Evolutionary conservation across 2,113 vertebrate genomes (phyloP).

Genomic region (Apaloderma vittatum): DNA sequence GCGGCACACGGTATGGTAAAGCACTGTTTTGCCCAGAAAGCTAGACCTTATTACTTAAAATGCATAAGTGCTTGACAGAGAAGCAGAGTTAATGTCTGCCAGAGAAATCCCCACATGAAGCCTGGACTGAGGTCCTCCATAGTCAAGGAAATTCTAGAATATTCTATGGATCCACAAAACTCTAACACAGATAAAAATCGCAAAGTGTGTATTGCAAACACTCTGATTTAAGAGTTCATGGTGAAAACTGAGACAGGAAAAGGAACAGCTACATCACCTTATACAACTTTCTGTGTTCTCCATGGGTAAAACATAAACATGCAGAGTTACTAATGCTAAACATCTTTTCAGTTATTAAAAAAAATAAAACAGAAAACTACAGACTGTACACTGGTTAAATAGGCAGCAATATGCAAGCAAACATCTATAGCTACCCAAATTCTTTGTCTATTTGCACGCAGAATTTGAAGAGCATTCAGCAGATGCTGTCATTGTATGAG

Average conservation of each 20-base stretch:
- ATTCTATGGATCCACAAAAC: not conserved
- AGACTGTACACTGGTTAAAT: not conserved
- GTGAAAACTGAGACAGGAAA: not conserved
- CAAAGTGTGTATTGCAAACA: not conserved
- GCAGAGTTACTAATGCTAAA: not conserved
- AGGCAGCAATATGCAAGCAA: not conserved
- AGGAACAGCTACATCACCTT: not conserved
- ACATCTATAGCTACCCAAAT: not conserved
- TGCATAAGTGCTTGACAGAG: not conserved
- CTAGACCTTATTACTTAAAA: not conserved
- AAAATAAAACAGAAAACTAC: not conserved
- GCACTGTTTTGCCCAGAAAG: not conserved
- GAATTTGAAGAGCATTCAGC: not conserved
- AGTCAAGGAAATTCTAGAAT: not conserved
- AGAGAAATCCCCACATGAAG: not conserved
- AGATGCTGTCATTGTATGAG: not conserved
- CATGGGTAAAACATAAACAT: not conserved
- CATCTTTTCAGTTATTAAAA: not conserved
- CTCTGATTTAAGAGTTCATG: not conserved
- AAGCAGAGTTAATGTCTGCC: not conserved
- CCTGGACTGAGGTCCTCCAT: not conserved
- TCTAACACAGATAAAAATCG: not conserved
- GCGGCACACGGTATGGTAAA: not conserved
- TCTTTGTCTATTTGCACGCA: not conserved
- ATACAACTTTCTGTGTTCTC: not conserved